These are phyloP conservation scores for Macroglossus sobrinus DNA, from an alignment of 2,113 vertebrate species.

Conservation along the genomic window DNA sequence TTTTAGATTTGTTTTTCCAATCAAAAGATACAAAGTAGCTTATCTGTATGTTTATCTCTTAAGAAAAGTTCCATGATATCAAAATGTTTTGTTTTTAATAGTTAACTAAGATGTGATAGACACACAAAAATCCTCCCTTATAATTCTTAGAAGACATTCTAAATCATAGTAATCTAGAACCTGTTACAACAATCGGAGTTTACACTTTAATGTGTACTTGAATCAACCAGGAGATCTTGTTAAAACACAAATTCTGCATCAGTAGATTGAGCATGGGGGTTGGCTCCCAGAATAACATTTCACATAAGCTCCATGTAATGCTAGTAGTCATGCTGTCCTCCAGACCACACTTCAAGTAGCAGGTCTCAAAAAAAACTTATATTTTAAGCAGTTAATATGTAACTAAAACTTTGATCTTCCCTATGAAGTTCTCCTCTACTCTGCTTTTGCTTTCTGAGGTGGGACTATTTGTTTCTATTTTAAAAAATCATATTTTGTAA, in stretches of 20 bases:
- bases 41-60: not conserved
- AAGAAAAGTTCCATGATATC: constrained; percentile 44
- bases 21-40: not conserved
- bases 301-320: not conserved
- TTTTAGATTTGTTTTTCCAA: constrained; percentile 15
- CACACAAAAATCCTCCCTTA: constrained; percentile 14
- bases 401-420: not conserved
- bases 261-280: not conserved
- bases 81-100: constrained; percentile 55
- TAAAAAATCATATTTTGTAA: not conserved
- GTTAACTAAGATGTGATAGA: constrained; percentile 12
- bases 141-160: constrained; percentile 26
- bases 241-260: not conserved
- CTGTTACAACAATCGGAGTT: not conserved
- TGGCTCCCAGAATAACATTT: not conserved
- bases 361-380: not conserved
- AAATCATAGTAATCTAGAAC: not conserved
- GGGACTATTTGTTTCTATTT: not conserved
- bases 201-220: not conserved
- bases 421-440: not conserved
- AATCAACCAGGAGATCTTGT: not conserved
- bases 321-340: not conserved
- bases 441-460: not conserved
- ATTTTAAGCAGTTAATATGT: not conserved
- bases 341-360: not conserved